Percentiles rank a stretch among this genome's conserved stretches.
These are phyloP conservation scores for Petrosia ficiformis DNA, from an alignment of 37 sponge, comb jelly and placozoan species.

Conservation along the genomic window DNA sequence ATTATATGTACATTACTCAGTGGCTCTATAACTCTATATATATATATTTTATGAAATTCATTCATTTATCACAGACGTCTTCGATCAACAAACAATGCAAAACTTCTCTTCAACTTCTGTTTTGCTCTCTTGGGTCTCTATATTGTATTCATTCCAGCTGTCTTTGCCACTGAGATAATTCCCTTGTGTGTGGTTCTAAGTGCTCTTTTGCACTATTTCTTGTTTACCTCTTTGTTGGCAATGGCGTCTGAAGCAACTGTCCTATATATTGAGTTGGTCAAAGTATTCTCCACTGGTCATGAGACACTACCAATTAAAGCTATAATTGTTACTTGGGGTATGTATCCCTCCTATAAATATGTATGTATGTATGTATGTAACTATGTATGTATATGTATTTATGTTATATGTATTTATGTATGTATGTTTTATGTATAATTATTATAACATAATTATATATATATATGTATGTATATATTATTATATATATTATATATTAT, in stretches of 20 bases:
- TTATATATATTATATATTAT: too few species aligned
- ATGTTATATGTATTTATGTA: too few species aligned
- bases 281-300: background rate
- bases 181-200: background rate
- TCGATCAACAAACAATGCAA: background rate
- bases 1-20: too few species aligned
- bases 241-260: constrained; percentile 2
- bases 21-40: too few species aligned
- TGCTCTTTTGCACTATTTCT: background rate
- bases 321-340: constrained; percentile 1
- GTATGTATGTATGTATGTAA: too few species aligned
- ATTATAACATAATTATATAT: too few species aligned
- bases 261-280: background rate
- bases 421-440: too few species aligned
- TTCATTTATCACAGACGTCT: background rate
- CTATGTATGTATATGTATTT: too few species aligned
- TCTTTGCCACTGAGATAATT: background rate
- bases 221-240: background rate
- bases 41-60: too few species aligned
- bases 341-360: background rate
- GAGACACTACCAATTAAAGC: background rate
- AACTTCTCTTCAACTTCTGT: background rate
- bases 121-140: background rate
- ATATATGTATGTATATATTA: too few species aligned
- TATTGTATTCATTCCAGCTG: background rate